Evolutionary conservation across 2,888 invertebrate genomes (phyloP).

Genomic region (Vannuccia rotundouncinata): DNA sequence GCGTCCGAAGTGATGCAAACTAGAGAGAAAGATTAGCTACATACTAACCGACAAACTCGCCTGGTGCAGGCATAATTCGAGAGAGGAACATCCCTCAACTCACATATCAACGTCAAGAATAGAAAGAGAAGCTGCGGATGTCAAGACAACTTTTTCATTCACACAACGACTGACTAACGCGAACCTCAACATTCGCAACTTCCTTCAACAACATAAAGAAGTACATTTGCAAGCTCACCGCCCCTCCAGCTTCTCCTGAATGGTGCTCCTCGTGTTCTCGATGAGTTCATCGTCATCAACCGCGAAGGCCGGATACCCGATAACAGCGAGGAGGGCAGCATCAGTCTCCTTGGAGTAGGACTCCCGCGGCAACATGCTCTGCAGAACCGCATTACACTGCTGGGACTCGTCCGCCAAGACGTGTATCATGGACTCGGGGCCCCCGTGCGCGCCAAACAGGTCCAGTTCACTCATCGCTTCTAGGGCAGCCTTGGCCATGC

Average conservation of each 20-base stretch:
- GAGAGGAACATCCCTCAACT: too few relatives aligned
- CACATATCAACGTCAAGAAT: too few relatives aligned
- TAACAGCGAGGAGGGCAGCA: constrained; percentile 83
- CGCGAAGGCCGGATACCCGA: constrained; percentile 96
- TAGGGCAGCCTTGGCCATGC: constrained; percentile 96
- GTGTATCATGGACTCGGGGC: constrained; percentile 91
- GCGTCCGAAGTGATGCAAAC: too few relatives aligned
- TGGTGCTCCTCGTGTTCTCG: constrained; percentile 71
- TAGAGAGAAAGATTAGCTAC: too few relatives aligned
- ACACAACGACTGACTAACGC: too few relatives aligned
- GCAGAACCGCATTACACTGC: constrained; percentile 86
- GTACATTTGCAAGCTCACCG: too few relatives aligned
- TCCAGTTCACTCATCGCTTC: constrained; percentile 97
- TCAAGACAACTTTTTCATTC: too few relatives aligned
- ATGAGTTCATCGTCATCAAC: constrained; percentile 89
- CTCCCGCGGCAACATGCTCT: constrained; percentile 62
- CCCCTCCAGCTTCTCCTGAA: constrained; percentile 66
- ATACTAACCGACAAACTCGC: too few relatives aligned
- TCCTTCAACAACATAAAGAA: too few relatives aligned
- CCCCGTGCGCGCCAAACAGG: constrained; percentile 87
- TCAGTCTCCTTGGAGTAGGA: constrained; percentile 73
- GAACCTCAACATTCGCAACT: too few relatives aligned
- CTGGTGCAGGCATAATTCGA: too few relatives aligned
- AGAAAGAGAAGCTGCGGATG: too few relatives aligned
- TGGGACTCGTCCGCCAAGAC: constrained; percentile 96